Conservation (phyloP, 2,113 vertebrate species). For the Gymnogyps californianus region DNA sequence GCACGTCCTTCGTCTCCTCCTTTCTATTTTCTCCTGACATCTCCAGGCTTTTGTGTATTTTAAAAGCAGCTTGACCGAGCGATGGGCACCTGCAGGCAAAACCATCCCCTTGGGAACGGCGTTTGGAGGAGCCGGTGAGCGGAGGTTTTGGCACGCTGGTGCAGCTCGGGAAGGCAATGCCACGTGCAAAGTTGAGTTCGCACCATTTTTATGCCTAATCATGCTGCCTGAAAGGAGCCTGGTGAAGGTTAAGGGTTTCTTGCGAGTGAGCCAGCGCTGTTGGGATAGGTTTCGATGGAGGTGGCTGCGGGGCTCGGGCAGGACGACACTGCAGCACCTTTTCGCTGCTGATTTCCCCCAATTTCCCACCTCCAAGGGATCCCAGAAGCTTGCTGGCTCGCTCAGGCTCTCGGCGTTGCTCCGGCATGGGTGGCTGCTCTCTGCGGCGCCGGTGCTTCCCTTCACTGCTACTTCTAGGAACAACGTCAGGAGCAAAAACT, state of each 20-base stretch:
- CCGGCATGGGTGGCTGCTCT: fast-evolving
- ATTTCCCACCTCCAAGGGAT: background rate
- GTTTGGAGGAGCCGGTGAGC: fast-evolving
- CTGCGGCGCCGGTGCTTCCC: background rate
- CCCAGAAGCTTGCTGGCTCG: background rate
- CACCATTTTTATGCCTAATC: background rate
- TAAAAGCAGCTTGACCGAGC: background rate
- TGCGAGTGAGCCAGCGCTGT: background rate
- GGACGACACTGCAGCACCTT: too few relatives aligned
- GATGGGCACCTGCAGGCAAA: background rate
- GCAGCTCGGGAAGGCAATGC: background rate
- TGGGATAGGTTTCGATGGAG: background rate
- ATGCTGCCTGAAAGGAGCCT: background rate
- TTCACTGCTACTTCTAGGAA: background rate
- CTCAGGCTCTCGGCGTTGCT: fast-evolving
- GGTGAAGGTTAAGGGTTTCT: background rate
- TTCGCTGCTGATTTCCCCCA: background rate
- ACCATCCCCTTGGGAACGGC: fast-evolving
- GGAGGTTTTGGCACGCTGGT: background rate
- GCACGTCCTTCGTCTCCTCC: fast-evolving
- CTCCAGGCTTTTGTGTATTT: background rate
- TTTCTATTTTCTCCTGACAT: background rate
- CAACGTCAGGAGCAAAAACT: background rate
- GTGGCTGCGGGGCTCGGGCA: background rate
- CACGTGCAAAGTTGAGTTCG: background rate